Percentiles rank a stretch among this genome's conserved stretches.
Evolutionary conservation across 1,140 invertebrate species (phyloP).

Genomic region (Fopius arisanus): DNA sequence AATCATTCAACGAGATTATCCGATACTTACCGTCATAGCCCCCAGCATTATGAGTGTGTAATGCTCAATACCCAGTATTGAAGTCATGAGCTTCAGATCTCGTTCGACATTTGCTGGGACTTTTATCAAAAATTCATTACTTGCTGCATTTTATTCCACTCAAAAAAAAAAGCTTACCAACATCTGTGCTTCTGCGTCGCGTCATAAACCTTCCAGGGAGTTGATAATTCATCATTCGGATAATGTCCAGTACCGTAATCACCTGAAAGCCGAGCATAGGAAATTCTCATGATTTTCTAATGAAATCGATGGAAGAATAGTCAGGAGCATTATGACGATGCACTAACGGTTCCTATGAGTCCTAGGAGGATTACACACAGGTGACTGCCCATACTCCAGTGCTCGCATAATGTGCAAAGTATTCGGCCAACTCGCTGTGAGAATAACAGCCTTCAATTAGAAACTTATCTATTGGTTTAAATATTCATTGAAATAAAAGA

Average conservation of each 20-base stretch:
- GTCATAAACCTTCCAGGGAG: slow-evolving; percentile 33
- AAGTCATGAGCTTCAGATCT: slow-evolving; percentile 59
- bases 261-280: slow-evolving; percentile 36
- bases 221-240: slow-evolving; percentile 53
- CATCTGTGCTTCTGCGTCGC: slow-evolving; percentile 16
- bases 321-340: slow-evolving; percentile 50
- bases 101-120: slow-evolving; percentile 52
- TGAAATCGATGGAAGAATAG: background rate
- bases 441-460: background rate
- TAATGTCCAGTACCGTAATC: slow-evolving; percentile 53
- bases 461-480: no score
- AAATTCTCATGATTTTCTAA: background rate
- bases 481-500: no score
- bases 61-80: slow-evolving; percentile 60
- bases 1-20: background rate
- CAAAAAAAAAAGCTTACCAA: slow-evolving; percentile 31
- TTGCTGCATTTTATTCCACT: slow-evolving; percentile 9
- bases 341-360: slow-evolving; percentile 62
- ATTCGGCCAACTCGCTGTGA: slow-evolving; percentile 49
- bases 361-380: slow-evolving; percentile 55
- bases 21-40: slow-evolving; percentile 51
- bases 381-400: slow-evolving; percentile 53
- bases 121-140: slow-evolving; percentile 28
- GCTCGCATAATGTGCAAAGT: slow-evolving; percentile 54
- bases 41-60: slow-evolving; percentile 59